Base-by-base conservation (phyloP, 2,797 vertebrate species). In the Cetoscarus ocellatus region DNA sequence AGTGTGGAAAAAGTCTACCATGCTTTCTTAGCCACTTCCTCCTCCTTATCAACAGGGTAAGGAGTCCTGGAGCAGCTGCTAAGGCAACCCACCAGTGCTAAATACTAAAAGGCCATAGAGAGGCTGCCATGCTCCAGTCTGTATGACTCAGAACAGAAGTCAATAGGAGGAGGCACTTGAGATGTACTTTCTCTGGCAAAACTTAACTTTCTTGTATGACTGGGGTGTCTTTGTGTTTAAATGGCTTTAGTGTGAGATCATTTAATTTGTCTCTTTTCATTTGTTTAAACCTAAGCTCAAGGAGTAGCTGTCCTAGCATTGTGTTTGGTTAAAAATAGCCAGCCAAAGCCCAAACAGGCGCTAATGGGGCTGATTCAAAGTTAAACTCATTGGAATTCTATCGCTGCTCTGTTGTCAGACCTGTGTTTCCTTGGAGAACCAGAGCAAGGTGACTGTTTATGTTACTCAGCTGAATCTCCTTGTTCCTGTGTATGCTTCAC, bases 131-230 rank as follows among this genome's bases (percentile, higher is more conserved):
- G 61, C 72, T 77, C 51, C 62, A 73, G 72, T 65, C 82, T 70
- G 73, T 67, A 66, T 84, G 74, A 83, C 84, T 88, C 83, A 77
- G 80, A 89, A 73, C 80, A 79, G 68, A 53, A 14, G 70, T 92
- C 81, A 88, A 84, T 89, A 50, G 84, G 42, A 89, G 87, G 89
- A 90, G 85, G 72, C 82, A 83, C 90, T 91, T 71, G 79, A 90
- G 79, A 56, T 84, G 39, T 75, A 76, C 62, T 73, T 78, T 89
- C 73, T 60, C 66, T 85, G 77, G 34, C 75, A 78, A 78, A 70
- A 8, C 1, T 6, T 27, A 68, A 65, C 47, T 48, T 74, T 68
- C 48, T 77, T 83, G 78, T 74, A 74, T 67, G 64, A 69, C 47
- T 79, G 79, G 69, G 58, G 44, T 62, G 51, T 58, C 72, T 74